Conservation (phyloP, 2,888 invertebrate species). For the Acanthosepion esculentum region DNA sequence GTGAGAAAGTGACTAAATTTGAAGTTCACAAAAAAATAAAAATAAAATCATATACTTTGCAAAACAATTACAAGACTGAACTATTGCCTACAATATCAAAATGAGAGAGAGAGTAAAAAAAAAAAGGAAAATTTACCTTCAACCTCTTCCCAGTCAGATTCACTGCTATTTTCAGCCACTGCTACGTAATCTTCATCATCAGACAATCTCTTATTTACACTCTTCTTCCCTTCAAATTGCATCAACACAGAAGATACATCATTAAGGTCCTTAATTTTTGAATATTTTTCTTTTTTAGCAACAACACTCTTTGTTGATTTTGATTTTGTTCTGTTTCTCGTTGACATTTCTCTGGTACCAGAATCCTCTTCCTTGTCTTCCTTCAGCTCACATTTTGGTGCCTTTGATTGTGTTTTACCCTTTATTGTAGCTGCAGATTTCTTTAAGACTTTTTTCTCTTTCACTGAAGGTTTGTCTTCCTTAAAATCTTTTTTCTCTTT, state of each 20-base stretch:
- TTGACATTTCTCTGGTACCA: background rate
- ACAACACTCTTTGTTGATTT: background rate
- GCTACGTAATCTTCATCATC: background rate
- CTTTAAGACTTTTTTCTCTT: background rate
- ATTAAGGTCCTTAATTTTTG: background rate
- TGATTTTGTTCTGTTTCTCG: background rate
- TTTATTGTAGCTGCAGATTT: background rate
- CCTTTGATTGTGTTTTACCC: background rate
- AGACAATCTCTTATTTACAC: background rate
- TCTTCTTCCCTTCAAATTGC: slow-evolving; percentile 40
- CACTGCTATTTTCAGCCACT: slow-evolving; percentile 6
- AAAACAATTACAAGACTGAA: too few relatives aligned
- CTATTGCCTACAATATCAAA: too few relatives aligned
- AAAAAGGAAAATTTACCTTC: slow-evolving; percentile 74
- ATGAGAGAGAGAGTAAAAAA: background rate
- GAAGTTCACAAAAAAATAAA: background rate
- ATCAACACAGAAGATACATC: slow-evolving; percentile 36
- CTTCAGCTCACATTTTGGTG: background rate
- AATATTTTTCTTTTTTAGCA: background rate
- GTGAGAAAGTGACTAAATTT: too few relatives aligned
- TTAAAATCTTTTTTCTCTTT: background rate
- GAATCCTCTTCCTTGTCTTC: background rate
- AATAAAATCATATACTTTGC: too few relatives aligned
- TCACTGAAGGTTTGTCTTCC: background rate
- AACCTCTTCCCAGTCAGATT: slow-evolving; percentile 83